Percentiles rank a stretch among this genome's conserved stretches.
Conservation (phyloP, 2,797 vertebrate species). For the Stomatorhinus walkeri region DNA sequence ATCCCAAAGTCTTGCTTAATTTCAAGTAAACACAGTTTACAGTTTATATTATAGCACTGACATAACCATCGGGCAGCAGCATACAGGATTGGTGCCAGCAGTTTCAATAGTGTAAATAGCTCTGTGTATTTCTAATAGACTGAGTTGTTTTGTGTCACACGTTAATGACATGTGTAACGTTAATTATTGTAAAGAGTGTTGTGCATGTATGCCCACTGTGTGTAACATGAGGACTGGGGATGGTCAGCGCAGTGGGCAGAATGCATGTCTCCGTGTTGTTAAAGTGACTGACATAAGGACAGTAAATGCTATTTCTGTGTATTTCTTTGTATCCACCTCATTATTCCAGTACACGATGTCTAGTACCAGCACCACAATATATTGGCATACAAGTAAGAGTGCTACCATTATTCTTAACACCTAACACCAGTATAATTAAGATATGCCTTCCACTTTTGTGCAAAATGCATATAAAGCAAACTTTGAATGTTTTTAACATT, state of each 20-base stretch:
- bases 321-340: not conserved
- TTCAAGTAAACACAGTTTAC: not conserved
- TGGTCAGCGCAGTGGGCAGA: not conserved
- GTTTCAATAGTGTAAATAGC: not conserved
- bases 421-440: not conserved
- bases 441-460: not conserved
- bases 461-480: not conserved
- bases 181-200: not conserved
- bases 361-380: not conserved
- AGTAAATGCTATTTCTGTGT: not conserved
- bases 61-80: not conserved
- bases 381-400: not conserved
- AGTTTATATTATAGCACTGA: not conserved
- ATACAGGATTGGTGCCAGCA: too few species aligned
- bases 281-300: not conserved
- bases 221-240: not conserved
- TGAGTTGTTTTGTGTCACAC: not conserved
- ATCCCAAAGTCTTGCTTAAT: not conserved
- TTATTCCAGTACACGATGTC: not conserved
- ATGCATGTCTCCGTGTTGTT: not conserved
- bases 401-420: not conserved
- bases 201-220: not conserved
- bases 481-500: not conserved
- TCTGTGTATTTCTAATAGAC: not conserved
- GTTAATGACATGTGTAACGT: not conserved